Base-by-base conservation (phyloP, 2,113 vertebrate genomes). In the Sylvilagus bachmani region DNA sequence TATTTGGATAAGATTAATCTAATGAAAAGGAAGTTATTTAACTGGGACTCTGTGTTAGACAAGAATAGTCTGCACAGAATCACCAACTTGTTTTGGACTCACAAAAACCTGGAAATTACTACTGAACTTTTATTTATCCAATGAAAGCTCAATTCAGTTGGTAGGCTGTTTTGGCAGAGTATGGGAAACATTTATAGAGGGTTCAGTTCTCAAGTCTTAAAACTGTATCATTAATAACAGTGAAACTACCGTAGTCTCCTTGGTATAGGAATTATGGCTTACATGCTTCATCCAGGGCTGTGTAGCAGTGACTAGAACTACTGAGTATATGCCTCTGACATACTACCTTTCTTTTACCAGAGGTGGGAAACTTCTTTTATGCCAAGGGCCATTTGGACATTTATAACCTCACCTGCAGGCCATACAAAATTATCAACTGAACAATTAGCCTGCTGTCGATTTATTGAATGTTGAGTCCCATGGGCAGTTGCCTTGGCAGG, bases 11-110 rank as follows among this genome's bases (percentile, higher is more conserved):
- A 91, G 21, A 70, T 66, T 49, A 83, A 44, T 16, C 66, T 33
- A 93, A 88, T 38, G 14, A 84, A 69, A 91, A 94, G 75, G 61
- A 79, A 95, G 66, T 78, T 85, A 86, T 67, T 44, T 91, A 94
- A 85, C 2, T 86, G 70, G 74, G 61, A 80, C 38, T 61, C 27
- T 61, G 12, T 64, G 44, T 92, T 61, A 75, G 84, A 86, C n/a
- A 94, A 88, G 73, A 4, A 27, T 11, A 73, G 51, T n/a, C 49
- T 78, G 55, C 17, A 66, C 51, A 3, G 74, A 93, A 36, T 25
- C 77, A 90, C 67, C 33, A 83, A 8, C 27, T 22, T 61, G 10
- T 77, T 89, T 90, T 3, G 66, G 1, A 31, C 29, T 93, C 51
- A 77, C 31, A 44, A 44, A 73, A 86, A 82, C 61, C 66, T 75